phyloP scores from a whole-genome alignment of 2,113 vertebrate species.

The Alouatta palliata region DNA sequence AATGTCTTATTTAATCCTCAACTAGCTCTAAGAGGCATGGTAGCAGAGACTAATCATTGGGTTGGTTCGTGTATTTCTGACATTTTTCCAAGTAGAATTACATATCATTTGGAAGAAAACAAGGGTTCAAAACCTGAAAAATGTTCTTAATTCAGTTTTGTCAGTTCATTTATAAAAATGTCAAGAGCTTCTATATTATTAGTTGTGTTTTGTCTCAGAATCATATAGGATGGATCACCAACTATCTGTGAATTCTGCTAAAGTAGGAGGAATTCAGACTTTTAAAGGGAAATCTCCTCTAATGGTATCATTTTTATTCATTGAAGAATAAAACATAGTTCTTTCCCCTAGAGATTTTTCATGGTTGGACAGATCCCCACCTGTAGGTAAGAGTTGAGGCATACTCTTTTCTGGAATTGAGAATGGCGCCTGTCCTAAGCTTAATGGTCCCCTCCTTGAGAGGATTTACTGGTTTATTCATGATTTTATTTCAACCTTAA shows the following conservation, averaged over 20 bases:
- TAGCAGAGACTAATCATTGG: neutral
- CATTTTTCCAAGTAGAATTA: constrained; percentile 13
- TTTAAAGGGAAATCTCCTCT: neutral
- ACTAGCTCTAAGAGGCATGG: neutral
- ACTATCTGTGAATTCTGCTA: neutral
- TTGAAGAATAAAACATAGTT: constrained; percentile 2
- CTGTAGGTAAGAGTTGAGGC: neutral
- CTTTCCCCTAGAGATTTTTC: neutral
- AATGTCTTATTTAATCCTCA: neutral
- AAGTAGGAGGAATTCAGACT: neutral
- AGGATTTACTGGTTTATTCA: neutral
- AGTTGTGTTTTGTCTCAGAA: neutral
- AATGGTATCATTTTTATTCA: neutral
- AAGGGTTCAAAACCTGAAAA: constrained; percentile 35
- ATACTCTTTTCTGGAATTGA: neutral
- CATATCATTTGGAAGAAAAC: neutral
- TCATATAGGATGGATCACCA: neutral
- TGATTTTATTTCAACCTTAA: constrained; percentile 35
- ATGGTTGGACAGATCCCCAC: neutral
- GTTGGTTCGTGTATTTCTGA: neutral
- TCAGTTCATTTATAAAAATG: neutral
- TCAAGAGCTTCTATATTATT: neutral
- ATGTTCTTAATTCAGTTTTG: neutral
- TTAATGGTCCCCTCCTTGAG: neutral
- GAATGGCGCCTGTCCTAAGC: neutral